Evolutionary conservation across 53 echinoderm and acorn worm genomes (phyloP).

Genomic region (Echinometra lucunter): DNA sequence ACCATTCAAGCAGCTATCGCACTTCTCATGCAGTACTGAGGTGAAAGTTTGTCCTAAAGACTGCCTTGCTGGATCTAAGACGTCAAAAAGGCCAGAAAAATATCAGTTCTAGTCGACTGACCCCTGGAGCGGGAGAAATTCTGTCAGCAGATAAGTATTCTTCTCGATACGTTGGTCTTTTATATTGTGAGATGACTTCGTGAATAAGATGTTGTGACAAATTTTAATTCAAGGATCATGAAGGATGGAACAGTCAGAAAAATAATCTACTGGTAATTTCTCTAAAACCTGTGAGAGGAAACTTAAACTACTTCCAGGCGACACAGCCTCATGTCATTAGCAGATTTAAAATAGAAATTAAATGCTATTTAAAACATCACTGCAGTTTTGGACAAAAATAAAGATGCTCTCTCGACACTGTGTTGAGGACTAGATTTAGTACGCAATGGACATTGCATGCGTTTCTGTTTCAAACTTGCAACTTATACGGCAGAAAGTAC

Average conservation of each 20-base stretch:
- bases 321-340: not conserved
- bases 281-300: not conserved
- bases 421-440: not conserved
- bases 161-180: too few species aligned
- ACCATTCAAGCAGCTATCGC: not conserved
- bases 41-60: not conserved
- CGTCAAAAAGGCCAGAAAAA: not conserved
- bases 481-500: not conserved
- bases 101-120: not conserved
- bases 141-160: not conserved
- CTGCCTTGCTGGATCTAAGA: not conserved
- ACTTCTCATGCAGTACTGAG: not conserved
- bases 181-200: not conserved
- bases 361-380: not conserved
- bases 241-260: not conserved
- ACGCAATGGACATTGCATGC: not conserved
- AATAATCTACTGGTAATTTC: not conserved
- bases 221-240: not conserved
- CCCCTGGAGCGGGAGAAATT: not conserved
- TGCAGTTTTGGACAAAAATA: not conserved
- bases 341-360: not conserved
- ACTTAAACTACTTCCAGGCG: not conserved
- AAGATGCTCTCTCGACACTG: not conserved
- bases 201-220: not conserved
- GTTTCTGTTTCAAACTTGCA: not conserved